Percentiles rank a stretch among this genome's conserved stretches.
Conservation (phyloP, 2,888 invertebrate species). For the Ashinkailepas kermadecensis region DNA sequence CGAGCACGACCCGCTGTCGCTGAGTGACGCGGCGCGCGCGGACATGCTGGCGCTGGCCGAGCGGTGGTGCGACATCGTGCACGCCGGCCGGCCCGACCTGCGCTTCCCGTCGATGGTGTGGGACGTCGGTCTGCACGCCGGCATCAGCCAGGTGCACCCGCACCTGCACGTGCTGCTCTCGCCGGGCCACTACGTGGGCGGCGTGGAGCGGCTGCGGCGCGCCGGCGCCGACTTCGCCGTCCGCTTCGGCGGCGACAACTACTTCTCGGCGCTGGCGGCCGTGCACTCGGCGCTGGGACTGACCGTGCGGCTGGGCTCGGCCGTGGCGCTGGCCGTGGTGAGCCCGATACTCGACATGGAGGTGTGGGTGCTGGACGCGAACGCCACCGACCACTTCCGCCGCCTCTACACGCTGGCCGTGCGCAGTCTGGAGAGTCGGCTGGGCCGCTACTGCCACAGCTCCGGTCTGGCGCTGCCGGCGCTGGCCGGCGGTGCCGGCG, state of each 20-base stretch:
- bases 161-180: slow-evolving; percentile 44
- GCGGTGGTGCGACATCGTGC: not conserved
- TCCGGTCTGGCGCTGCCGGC: slow-evolving; percentile 23
- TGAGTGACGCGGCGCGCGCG: not conserved
- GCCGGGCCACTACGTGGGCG: slow-evolving; percentile 36
- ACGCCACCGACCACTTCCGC: not conserved
- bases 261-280: slow-evolving; percentile 27
- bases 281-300: slow-evolving; percentile 30
- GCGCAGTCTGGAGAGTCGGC: not conserved
- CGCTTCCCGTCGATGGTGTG: slow-evolving; percentile 43
- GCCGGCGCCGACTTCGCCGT: slow-evolving; percentile 26
- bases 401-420: slow-evolving; percentile 1
- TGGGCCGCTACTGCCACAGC: not conserved
- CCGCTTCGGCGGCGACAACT: slow-evolving; percentile 25
- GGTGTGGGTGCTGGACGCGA: not conserved
- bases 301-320: slow-evolving; percentile 29
- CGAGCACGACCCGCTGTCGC: slow-evolving; percentile 22
- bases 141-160: slow-evolving; percentile 47
- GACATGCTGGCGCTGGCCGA: not conserved
- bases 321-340: slow-evolving; percentile 28
- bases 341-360: slow-evolving; percentile 1
- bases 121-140: slow-evolving; percentile 45
- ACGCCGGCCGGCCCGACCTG: slow-evolving; percentile 28
- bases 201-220: slow-evolving; percentile 27
- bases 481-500: slow-evolving; percentile 5